Base-by-base conservation (phyloP, 2,113 vertebrate genomes). In the Sula dactylatra region DNA sequence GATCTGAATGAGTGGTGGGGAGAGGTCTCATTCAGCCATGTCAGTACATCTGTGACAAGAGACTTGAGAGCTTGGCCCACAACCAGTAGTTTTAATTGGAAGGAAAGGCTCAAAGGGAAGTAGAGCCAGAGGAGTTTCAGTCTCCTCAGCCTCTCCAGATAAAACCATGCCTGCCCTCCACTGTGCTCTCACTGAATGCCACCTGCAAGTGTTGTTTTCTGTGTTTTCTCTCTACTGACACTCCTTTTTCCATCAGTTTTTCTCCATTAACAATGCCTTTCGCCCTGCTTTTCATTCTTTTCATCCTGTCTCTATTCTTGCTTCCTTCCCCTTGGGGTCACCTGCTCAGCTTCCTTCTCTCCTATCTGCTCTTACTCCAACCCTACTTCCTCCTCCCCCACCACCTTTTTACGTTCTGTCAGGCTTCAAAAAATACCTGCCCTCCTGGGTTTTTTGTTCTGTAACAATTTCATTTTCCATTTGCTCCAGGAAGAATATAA, bases 161-260 rank as follows among this genome's bases (percentile, higher is more conserved):
- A 79, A 83, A 90, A 94, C 77, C 85, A 81, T 91, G 49, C 61
- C 38, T 96, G 61, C 34, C 79, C 42, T 96, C 72, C 65, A 85
- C 81, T 82, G 77, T 87, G 77, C 88, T 96, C 88, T 79, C 79
- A 82, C 81, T 66, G 49, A 88, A 55, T 65, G 52, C 50, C 4
- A 25, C 27, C 73, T 90, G 55, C 19, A 58, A 82, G 34, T 38
- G 27, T 50, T 69, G 27, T 13, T 73, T 90, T 82, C 77, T 76
- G 59, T 36, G 7, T 27, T 54, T 54, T 58, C 15, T 47, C 7
- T 83, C 34, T 54, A 10, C 36, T 34, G 36, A 50, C 29, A 11
- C 19, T 82, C 49, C 20, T 10, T 79, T 86, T 50, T 55, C 58
- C 11, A 13, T 65, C 47, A 67, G 2, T 31, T 49, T 77, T 42